phyloP scores from a whole-genome alignment of 2,113 vertebrate species.

The Hemichromis elongatus region DNA sequence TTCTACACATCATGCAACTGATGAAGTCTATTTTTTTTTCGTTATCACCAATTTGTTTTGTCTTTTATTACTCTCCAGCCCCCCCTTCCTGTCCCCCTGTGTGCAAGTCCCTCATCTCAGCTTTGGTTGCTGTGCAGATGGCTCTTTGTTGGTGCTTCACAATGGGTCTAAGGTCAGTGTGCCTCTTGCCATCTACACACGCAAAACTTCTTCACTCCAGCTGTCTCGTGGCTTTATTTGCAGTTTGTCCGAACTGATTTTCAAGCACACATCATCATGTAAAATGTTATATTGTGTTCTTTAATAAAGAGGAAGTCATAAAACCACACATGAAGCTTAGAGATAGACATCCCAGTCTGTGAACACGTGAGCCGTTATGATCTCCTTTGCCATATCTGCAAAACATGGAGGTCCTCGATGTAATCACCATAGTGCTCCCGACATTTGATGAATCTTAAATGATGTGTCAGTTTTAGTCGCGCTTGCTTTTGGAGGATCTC shows the following conservation, averaged over 20 bases:
- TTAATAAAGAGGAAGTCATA: constrained; percentile 35
- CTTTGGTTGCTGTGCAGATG: constrained; percentile 78
- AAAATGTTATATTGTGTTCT: not conserved
- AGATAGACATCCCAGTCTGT: not conserved
- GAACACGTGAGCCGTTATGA: not conserved
- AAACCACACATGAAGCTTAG: constrained; percentile 21
- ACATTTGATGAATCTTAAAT: not conserved
- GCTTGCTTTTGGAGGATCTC: not conserved
- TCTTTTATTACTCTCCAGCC: constrained; percentile 13
- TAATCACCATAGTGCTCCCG: not conserved
- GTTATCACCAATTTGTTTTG: constrained; percentile 2
- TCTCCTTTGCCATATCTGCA: not conserved
- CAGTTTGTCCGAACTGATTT: not conserved
- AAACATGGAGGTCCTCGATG: not conserved
- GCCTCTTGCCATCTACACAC: constrained; percentile 61
- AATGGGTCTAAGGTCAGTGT: constrained; percentile 73
- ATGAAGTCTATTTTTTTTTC: not conserved
- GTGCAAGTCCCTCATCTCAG: constrained; percentile 59
- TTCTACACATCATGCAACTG: not conserved
- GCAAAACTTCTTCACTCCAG: constrained; percentile 60
- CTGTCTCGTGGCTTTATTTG: constrained; percentile 53
- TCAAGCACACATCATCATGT: not conserved
- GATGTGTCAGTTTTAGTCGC: not conserved
- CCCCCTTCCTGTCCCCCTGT: constrained; percentile 35
- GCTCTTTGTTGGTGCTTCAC: constrained; percentile 78